Conservation (phyloP, 2,888 invertebrate genomes). For the Metopia argyrocephala region DNA sequence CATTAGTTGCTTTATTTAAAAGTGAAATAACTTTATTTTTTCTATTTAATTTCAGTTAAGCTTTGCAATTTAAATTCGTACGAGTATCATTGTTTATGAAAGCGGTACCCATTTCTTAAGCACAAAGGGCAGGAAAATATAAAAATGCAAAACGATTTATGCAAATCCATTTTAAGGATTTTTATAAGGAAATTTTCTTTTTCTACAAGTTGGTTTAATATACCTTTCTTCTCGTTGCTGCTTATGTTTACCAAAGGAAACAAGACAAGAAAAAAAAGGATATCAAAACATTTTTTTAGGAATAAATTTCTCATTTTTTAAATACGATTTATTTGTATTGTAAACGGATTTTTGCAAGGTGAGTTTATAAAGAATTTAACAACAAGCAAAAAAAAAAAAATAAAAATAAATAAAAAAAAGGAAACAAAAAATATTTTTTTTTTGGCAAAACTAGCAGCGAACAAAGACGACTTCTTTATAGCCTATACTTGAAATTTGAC, state of each 20-base stretch:
- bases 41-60: too few species aligned
- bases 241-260: not conserved
- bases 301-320: not conserved
- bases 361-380: slow-evolving; percentile 9
- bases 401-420: not conserved
- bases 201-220: not conserved
- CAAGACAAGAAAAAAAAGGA: not conserved
- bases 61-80: too few species aligned
- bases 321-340: slow-evolving; percentile 1
- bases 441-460: too few species aligned
- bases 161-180: slow-evolving; percentile 17
- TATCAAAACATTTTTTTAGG: not conserved
- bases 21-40: too few species aligned
- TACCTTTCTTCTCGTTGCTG: not conserved
- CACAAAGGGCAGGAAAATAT: not conserved
- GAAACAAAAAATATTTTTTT: too few species aligned
- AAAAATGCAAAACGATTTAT: slow-evolving; percentile 13
- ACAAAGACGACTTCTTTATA: too few species aligned
- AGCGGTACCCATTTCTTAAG: too few species aligned
- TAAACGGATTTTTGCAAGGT: slow-evolving; percentile 22
- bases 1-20: too few species aligned
- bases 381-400: not conserved
- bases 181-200: not conserved
- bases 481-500: too few species aligned
- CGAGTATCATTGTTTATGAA: too few species aligned